phyloP scores from a whole-genome alignment of 2,113 vertebrate species.

The Sturnira hondurensis region DNA sequence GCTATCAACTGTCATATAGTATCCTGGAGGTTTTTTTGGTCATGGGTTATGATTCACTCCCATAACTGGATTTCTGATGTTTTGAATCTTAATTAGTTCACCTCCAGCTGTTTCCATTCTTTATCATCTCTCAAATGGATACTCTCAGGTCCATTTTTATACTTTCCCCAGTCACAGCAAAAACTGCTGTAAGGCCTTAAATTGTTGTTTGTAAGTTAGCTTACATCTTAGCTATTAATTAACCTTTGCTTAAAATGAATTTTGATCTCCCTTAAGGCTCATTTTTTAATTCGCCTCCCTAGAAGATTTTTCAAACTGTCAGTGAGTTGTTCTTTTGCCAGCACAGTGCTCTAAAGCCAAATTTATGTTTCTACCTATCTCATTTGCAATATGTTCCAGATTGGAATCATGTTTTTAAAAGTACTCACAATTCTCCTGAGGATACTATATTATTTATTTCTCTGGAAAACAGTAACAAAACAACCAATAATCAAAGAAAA shows the following conservation, averaged over 20 bases:
- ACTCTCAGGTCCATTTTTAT: background rate
- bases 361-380: background rate
- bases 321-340: background rate
- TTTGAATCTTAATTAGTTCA: background rate
- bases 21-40: background rate
- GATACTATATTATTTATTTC: background rate
- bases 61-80: background rate
- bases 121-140: background rate
- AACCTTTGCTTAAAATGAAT: conserved; percentile 5
- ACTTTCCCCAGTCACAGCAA: background rate
- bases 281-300: background rate
- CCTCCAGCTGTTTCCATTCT: background rate
- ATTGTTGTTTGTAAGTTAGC: background rate
- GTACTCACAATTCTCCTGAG: background rate
- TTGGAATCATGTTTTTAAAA: conserved; percentile 11
- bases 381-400: background rate
- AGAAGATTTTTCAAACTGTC: conserved; percentile 14
- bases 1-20: background rate
- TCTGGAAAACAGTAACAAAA: conserved; percentile 17
- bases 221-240: background rate
- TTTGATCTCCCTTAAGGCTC: conserved; percentile 16
- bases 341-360: background rate
- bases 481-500: background rate
- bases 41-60: background rate
- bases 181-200: background rate